Percentiles rank a stretch among this genome's conserved stretches.
phyloP scores from a whole-genome alignment of 2,113 vertebrate genomes.

The Campylorhamphus procurvoides region DNA sequence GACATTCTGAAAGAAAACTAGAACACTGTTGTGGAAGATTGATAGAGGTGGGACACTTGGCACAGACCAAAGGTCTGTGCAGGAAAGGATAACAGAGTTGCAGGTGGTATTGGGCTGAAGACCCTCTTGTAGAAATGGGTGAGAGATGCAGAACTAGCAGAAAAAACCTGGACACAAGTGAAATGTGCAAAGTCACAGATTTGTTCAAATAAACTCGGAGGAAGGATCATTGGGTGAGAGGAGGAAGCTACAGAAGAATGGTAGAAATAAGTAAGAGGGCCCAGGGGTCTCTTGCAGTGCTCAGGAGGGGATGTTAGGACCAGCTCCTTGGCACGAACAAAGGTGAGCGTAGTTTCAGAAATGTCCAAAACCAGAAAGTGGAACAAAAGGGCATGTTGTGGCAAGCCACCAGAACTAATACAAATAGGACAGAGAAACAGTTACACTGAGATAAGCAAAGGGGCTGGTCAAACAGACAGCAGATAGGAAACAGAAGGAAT shows the following conservation, averaged over 20 bases:
- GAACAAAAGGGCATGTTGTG: not conserved
- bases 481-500: not conserved
- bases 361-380: not conserved
- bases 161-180: not conserved
- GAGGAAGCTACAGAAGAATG: not conserved
- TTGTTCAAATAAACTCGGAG: not conserved
- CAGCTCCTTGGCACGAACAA: not conserved
- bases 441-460: not conserved
- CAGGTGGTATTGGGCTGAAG: not conserved
- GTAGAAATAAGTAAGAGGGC: not conserved
- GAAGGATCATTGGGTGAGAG: not conserved
- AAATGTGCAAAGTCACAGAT: not conserved
- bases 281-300: rapidly evolving
- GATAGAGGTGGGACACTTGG: not conserved
- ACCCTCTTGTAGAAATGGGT: not conserved
- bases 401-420: not conserved
- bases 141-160: not conserved
- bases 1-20: not conserved
- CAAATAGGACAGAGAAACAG: not conserved
- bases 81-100: not conserved
- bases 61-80: not conserved
- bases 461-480: not conserved
- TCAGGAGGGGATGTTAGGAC: not conserved
- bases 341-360: not conserved
- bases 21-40: not conserved